Conservation (phyloP, 2,113 vertebrate genomes). For the Serinus canaria region DNA sequence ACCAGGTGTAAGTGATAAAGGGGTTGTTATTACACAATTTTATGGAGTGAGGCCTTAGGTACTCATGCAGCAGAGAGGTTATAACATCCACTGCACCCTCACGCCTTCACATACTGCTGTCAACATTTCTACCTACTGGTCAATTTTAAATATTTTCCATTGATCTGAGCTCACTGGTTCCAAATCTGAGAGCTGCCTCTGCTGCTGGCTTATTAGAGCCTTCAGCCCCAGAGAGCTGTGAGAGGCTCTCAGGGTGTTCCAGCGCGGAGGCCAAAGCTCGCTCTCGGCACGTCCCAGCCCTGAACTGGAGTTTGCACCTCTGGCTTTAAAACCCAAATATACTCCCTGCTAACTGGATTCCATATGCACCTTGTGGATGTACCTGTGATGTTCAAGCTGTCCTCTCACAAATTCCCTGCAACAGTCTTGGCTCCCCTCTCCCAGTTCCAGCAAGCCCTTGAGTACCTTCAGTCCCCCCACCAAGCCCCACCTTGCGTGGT, state of each 20-base stretch:
- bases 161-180: not conserved
- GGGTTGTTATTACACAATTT: slow-evolving; percentile 68
- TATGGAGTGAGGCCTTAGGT: slow-evolving; percentile 60
- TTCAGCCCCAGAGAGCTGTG: not conserved
- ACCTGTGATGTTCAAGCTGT: rapidly evolving
- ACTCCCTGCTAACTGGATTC: not conserved
- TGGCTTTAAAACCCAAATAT: not conserved
- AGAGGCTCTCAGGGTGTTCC: not conserved
- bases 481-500: not conserved
- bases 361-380: not conserved
- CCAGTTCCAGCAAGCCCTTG: not conserved
- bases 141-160: not conserved
- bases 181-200: not conserved
- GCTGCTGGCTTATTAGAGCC: not conserved
- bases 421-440: not conserved
- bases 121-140: not conserved
- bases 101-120: not conserved
- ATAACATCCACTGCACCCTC: slow-evolving; percentile 21
- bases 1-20: slow-evolving; percentile 75
- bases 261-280: not conserved
- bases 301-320: not conserved
- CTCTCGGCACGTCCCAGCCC: rapidly evolving
- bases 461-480: not conserved
- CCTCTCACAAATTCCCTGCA: not conserved
- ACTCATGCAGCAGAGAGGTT: slow-evolving; percentile 32